These are phyloP conservation scores for Thyatira batis DNA, from an alignment of 2,888 invertebrate genomes.

Conservation along the genomic window DNA sequence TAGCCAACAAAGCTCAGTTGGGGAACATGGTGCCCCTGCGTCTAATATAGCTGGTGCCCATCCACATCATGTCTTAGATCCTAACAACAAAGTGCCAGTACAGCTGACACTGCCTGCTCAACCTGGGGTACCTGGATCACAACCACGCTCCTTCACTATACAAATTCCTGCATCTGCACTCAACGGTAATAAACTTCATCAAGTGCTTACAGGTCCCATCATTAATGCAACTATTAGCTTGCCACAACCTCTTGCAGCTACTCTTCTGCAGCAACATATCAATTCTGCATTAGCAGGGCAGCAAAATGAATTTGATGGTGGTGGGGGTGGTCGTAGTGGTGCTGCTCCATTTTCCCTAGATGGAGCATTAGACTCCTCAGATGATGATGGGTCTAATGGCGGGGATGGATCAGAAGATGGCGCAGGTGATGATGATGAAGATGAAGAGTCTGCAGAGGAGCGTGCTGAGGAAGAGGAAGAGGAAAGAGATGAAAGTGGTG, in stretches of 20 bases:
- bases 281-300: slow-evolving; percentile 87
- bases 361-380: slow-evolving; percentile 87
- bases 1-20: slow-evolving; percentile 60
- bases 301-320: slow-evolving; percentile 75
- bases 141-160: slow-evolving; percentile 91
- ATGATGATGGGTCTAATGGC: slow-evolving; percentile 87
- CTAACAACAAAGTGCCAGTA: slow-evolving; percentile 75
- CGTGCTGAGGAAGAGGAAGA: slow-evolving; percentile 85
- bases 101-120: slow-evolving; percentile 92
- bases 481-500: slow-evolving; percentile 86
- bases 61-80: slow-evolving; percentile 70
- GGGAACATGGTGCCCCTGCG: slow-evolving; percentile 60
- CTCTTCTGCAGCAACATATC: slow-evolving; percentile 93
- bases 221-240: slow-evolving; percentile 95
- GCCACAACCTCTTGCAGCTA: slow-evolving; percentile 90
- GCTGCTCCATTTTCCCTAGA: slow-evolving; percentile 80
- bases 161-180: slow-evolving; percentile 94
- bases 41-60: slow-evolving; percentile 62
- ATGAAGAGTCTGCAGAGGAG: slow-evolving; percentile 88
- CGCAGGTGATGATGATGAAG: slow-evolving; percentile 87
- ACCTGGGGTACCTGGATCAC: slow-evolving; percentile 86
- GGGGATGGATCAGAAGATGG: slow-evolving; percentile 85
- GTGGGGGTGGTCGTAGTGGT: slow-evolving; percentile 73
- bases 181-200: slow-evolving; percentile 86
- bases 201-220: slow-evolving; percentile 92